Base-by-base conservation (phyloP, 2,797 vertebrate genomes). In the Diplodus puntazzo region DNA sequence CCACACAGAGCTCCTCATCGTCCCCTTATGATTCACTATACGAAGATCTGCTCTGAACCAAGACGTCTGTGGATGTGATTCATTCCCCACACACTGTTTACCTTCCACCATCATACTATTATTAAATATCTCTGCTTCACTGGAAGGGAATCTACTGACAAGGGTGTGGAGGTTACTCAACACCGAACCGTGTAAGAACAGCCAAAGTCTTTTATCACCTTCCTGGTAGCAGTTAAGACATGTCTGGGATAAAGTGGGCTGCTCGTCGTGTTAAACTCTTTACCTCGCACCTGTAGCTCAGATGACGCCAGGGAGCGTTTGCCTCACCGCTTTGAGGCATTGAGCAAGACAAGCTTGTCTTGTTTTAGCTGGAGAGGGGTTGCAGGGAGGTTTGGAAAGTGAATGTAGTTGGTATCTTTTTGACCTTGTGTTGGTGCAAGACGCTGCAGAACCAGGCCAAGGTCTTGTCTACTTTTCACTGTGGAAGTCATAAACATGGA, bases 121-220 rank as follows among this genome's bases (percentile, higher is more conserved):
- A 81, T 87, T 90, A 83, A 16, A 81, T 76, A 80, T 80, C 73
- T 83, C 62, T 79, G 72, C 76, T 75, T 73, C 63, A 64, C 61
- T 80, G 61, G 69, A 81, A 77, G 68, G 27, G 69, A 84, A 73
- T 79, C 75, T 18, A 17, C 58, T 82, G 84, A 84, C 75, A 85
- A 87, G 86, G 84, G 84, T 74, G 88, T 89, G 87, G 89, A 88
- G 76, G 83, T 92, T 90, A 77, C 84, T 89, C 74, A 92, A 87
- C 61, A 58, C 83, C 79, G 62, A 89, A 84, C 9, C 8, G 75
- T 75, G 65, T 55, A 13, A 58, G 69, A 80, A 20, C 60, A 72
- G 81, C 79, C 66, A 77, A 75, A 55, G 67, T 59, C 55, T 81
- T 84, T 84, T 85, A 86, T 89, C 81, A 77, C 87, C 69, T 80